phyloP scores from a whole-genome alignment of 2,888 invertebrate genomes.

The Dorcus parallelipipedus region DNA sequence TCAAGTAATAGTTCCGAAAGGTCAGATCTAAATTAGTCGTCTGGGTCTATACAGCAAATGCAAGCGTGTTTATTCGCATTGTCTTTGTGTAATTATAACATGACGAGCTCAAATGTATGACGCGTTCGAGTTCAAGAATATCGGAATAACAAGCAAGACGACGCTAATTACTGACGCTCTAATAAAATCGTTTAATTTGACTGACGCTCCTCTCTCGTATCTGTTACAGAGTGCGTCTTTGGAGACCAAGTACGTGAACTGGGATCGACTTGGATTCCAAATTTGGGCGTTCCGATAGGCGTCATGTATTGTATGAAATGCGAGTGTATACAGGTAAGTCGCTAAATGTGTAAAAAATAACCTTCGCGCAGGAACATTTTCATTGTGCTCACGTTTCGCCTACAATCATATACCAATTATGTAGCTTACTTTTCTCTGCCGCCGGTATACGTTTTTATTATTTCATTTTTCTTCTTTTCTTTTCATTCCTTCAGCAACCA shows the following conservation, averaged over 20 bases:
- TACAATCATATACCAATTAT: conserved; percentile 28
- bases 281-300: conserved; percentile 89
- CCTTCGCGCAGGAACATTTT: conserved; percentile 20
- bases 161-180: too few species aligned
- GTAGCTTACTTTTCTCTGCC: conserved; percentile 22
- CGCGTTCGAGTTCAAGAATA: not conserved
- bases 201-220: too few species aligned
- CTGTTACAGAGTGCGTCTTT: conserved; percentile 86
- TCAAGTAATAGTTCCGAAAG: conserved; percentile 36
- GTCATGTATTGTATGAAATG: conserved; percentile 94
- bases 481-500: conserved; percentile 20
- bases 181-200: too few species aligned
- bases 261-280: conserved; percentile 89
- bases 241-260: conserved; percentile 84
- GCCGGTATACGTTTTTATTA: conserved; percentile 11
- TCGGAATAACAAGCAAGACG: too few species aligned
- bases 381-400: conserved; percentile 24
- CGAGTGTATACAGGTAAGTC: conserved; percentile 90
- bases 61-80: not conserved
- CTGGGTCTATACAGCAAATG: conserved; percentile 18
- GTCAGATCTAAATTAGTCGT: conserved; percentile 39
- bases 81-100: conserved; percentile 1
- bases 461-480: not conserved
- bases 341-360: conserved; percentile 15
- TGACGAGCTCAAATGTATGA: not conserved